Conservation (phyloP, 2,113 vertebrate species). For the Lycaon pictus region DNA sequence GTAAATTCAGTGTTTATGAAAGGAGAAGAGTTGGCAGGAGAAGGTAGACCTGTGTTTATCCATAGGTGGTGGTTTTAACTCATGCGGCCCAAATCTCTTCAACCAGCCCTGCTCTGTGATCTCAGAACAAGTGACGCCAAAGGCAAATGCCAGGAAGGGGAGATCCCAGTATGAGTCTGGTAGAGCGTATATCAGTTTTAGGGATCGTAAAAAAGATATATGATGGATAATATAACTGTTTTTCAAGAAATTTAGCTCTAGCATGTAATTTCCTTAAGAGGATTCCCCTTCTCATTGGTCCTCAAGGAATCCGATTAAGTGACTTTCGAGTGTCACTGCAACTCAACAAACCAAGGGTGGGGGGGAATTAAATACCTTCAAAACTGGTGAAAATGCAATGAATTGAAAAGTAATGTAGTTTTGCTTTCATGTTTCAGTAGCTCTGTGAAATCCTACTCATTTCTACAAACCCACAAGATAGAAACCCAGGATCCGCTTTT, state of each 20-base stretch:
- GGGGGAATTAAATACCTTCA: not conserved
- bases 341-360: not conserved
- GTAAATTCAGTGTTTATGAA: slow-evolving; percentile 65
- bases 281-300: not conserved
- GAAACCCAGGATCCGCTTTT: not conserved
- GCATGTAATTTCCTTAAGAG: not conserved
- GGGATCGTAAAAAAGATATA: not conserved
- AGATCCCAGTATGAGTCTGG: not conserved
- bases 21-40: slow-evolving; percentile 41
- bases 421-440: slow-evolving; percentile 26
- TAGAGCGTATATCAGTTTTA: not conserved
- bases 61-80: slow-evolving; percentile 18
- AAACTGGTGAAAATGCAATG: not conserved
- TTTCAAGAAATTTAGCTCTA: not conserved
- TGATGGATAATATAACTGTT: not conserved
- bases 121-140: not conserved
- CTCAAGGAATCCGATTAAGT: not conserved
- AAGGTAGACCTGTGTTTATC: slow-evolving; percentile 12
- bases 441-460: not conserved
- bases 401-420: not conserved
- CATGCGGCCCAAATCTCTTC: not conserved
- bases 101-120: not conserved
- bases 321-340: not conserved
- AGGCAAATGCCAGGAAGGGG: not conserved
- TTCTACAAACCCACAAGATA: not conserved